Evolutionary conservation across 2,888 invertebrate species (phyloP), one percentile per base, ranked within the genome.

Genomic region (Synanthedon formicaeformis): DNA sequence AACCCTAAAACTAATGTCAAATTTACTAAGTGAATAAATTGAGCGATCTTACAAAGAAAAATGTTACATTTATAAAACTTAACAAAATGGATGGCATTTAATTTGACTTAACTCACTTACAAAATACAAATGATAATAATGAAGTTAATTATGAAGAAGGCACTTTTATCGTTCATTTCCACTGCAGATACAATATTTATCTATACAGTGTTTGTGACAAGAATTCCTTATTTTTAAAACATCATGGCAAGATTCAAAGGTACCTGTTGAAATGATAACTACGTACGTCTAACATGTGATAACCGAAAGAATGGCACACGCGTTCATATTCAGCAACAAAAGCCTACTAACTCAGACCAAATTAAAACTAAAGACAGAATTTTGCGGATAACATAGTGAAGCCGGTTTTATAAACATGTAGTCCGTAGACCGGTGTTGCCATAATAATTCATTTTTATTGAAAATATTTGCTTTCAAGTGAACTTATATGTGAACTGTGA

Each of bases 1-100:
- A 66, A 60, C 67, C 71, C 73, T 81, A 73, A 69, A 69, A 69
- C 81, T 83, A 80, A 73, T 70, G 72, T 75, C 75, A 78, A 54
- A 34, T 52, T 53, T 69, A 76, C 79, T 81, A 82, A 75, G 71
- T 78, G 78, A 81, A 82, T 81, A 81, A 80, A 82, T 87, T 87
- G 86, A 87, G 86, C 86, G 81, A 83, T 77, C 83, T 84, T 85
- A 84, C 72, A 77, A 72, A 80, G 79, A 80, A 23, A 16, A 71
- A 82, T 78, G 82, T 85, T 82, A 84, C 66, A 70, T 74, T 77
- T 75, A 79, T 74, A 85, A 85, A 87, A 85, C 86, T 87, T 85
- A 87, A 86, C 86, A 85, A 86, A 85, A 81, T 86, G 86, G 86
- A 87, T 87, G 87, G 87, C 87, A 87, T 87, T 84, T 82, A 81